Evolutionary conservation across 23 tunicate species (phyloP), one percentile per base, ranked within the genome.

Genomic region (Styela plicata): DNA sequence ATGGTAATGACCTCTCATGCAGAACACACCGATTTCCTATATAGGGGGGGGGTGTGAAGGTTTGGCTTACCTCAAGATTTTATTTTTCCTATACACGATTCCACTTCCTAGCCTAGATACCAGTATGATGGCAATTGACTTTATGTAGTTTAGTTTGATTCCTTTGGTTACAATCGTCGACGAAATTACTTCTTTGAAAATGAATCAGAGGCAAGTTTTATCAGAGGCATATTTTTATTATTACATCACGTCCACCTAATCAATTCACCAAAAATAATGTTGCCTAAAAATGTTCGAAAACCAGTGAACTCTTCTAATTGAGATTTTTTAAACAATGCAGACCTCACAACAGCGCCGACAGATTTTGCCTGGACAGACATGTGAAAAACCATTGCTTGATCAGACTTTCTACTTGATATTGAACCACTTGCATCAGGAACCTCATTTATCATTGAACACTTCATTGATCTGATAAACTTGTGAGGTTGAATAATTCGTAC

Each of bases 381-480:
- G 57, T 13, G 57, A 5, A 44, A 7, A 5, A 44, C 13, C 57
- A 44, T 44, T 13, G 13, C 57, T 44, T 44, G 57, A 44, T 44
- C 57, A 7, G 57, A n/a, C 57, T 44, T 44, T 44, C 7, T 44
- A 44, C 57, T 44, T 44, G 10, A 44, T 7, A 5, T 44, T 44
- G 13, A 5, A 7, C 13, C 57, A 7, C 7, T 44, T 44, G 57
- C 57, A 13, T n/a, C 57, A 44, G 57, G 66, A 36, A 24, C 81
- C n/a, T n/a, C n/a, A n/a, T n/a, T n/a, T n/a, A n/a, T n/a, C n/a
- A 22, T 32, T 13, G 64, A 24, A 36, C 52, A 25, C 22, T 44
- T 52, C 66, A 76, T 29, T 21, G 64, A n/a, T 29, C 44, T 76
- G 66, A 76, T 53, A 44, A 76, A 76, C 31, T 53, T 76, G 24